Percentiles rank a stretch among this genome's conserved stretches.
phyloP scores from a whole-genome alignment of 2,113 vertebrate species.

The Aleadryas rufinucha region DNA sequence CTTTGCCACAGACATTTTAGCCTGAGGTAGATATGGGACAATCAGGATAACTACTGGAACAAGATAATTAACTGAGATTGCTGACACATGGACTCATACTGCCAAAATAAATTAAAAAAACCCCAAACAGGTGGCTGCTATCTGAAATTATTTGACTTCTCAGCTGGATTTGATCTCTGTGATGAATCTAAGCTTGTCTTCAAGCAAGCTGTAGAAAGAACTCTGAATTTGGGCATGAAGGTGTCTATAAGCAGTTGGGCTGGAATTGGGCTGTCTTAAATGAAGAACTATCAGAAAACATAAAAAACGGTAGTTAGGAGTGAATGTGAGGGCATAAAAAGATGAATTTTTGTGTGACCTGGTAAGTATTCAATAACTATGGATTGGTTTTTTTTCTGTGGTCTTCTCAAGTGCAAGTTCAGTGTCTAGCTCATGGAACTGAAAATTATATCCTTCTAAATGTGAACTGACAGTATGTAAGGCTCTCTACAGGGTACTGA shows the following conservation, averaged over 20 bases:
- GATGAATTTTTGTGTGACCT: rapidly evolving
- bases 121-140: not conserved
- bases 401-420: not conserved
- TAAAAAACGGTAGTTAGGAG: not conserved
- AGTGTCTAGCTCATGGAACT: not conserved
- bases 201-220: not conserved
- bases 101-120: not conserved
- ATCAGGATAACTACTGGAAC: not conserved
- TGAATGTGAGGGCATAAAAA: rapidly evolving
- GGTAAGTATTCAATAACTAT: not conserved
- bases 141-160: not conserved
- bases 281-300: not conserved
- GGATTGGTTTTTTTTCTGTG: not conserved
- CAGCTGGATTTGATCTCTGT: not conserved
- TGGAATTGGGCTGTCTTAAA: not conserved
- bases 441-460: not conserved
- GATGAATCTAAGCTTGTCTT: not conserved
- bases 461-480: rapidly evolving
- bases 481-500: rapidly evolving
- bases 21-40: not conserved
- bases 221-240: rapidly evolving
- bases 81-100: not conserved
- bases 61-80: not conserved
- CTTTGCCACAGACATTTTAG: not conserved
- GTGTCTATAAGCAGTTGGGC: rapidly evolving